These are phyloP conservation scores for Trogon surrucura DNA, from an alignment of 2,113 vertebrate species.

Conservation along the genomic window DNA sequence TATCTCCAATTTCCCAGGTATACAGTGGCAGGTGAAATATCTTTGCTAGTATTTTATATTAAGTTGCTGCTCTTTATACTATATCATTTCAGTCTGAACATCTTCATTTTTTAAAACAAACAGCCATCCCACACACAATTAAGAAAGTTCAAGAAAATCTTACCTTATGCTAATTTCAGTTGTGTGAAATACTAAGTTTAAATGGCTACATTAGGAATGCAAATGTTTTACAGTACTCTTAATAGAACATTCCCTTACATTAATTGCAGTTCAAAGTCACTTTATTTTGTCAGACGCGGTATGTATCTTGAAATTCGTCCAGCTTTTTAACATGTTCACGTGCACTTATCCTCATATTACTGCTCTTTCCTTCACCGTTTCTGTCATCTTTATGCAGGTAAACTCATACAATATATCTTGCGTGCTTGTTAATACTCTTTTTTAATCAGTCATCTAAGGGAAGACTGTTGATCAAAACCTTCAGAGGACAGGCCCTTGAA, in stretches of 20 bases:
- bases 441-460: not conserved
- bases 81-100: not conserved
- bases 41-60: not conserved
- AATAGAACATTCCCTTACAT: not conserved
- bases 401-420: not conserved
- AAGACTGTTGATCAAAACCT: not conserved
- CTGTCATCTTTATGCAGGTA: not conserved
- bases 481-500: not conserved
- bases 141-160: not conserved
- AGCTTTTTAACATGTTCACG: not conserved
- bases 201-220: not conserved
- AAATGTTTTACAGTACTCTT: not conserved
- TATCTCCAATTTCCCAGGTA: not conserved
- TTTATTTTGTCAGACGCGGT: not conserved
- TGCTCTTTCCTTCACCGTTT: not conserved
- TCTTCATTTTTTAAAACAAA: not conserved
- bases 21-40: not conserved
- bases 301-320: not conserved
- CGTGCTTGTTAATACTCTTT: not conserved
- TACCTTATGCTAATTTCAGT: not conserved
- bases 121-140: not conserved
- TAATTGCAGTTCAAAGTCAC: not conserved
- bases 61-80: not conserved
- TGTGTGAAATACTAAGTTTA: not conserved
- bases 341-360: not conserved